Base-by-base conservation (phyloP, 35 echinoderm and acorn worm species). In the Hemicentrotus pulcherrimus region DNA sequence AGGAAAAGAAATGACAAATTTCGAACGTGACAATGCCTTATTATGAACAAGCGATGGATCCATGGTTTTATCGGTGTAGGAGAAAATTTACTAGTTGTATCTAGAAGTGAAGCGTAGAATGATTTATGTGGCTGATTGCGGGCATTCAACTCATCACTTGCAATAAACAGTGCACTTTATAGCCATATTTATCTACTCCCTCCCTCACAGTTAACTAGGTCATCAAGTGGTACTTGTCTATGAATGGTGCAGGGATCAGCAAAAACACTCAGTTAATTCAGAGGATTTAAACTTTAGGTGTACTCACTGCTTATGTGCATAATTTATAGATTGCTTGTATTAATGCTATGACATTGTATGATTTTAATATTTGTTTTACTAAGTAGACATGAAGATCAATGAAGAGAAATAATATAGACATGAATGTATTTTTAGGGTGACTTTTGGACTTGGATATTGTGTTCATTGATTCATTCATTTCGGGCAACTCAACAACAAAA, bases 121-220 rank as follows among this genome's bases (percentile, higher is more conserved):
- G 65, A 78, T 78, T 78, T 78, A 78, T 78, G 22, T 78, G 19
- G 65, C 65, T 8, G 65, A 78, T 70, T n/a, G 65, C 65, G 65
- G 65, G 65, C 65, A 78, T 78, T 78, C 65, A 78, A 78, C 65
- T 78, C 65, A 78, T n/a, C 65, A 78, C 65, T 78, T 78, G 65
- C 65, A 78, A 78, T 78, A 78, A 78, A 78, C 65, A 78, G 22
- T 78, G 65, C 28, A 78, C 65, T 78, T 78, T 78, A 78, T 78
- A 78, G 65, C 65, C 65, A 78, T 78, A 78, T 78, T 78, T 78
- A 78, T 78, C 65, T 0, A 4, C 65, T 28, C 65, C 65, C 65
- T 78, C 65, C 65, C 65, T 28, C 65, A 78, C 19, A 78, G 65
- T 8, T 78, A 78, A 78, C 22, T 78, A 78, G 65, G 65, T n/a